Evolutionary conservation across 2,797 vertebrate species (phyloP).

Genomic region (Taenioides sp.): DNA sequence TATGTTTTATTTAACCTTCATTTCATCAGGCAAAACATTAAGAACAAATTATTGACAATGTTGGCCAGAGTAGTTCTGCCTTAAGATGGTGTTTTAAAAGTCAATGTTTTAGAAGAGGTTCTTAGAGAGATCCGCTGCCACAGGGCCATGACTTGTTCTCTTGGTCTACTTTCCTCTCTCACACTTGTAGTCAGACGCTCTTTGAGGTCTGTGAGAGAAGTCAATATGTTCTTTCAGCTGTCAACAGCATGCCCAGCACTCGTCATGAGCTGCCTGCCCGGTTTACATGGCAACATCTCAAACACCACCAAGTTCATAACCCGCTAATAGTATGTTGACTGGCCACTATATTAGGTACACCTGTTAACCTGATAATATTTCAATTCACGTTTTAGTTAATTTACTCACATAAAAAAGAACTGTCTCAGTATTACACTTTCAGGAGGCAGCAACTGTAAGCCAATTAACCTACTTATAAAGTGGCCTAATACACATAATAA

Average conservation of each 20-base stretch:
- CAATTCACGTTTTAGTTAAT: background rate
- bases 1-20: too few relatives aligned
- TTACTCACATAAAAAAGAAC: background rate
- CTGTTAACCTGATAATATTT: background rate
- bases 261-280: conserved; percentile 38
- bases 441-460: background rate
- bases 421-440: background rate
- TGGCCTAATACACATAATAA: background rate
- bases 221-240: conserved; percentile 76
- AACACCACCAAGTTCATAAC: conserved; percentile 13
- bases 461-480: background rate
- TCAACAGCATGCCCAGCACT: conserved; percentile 43
- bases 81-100: background rate
- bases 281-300: conserved; percentile 69
- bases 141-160: conserved; percentile 5
- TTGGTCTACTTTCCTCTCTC: conserved; percentile 11
- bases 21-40: too few relatives aligned
- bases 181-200: conserved; percentile 20
- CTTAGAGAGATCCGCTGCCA: conserved; percentile 31
- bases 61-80: background rate
- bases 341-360: background rate
- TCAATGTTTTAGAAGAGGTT: background rate
- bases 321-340: background rate
- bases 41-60: too few relatives aligned
- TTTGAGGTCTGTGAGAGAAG: conserved; percentile 78